Conservation (phyloP, 2,113 vertebrate species). For the Pyxicephalus adspersus region DNA sequence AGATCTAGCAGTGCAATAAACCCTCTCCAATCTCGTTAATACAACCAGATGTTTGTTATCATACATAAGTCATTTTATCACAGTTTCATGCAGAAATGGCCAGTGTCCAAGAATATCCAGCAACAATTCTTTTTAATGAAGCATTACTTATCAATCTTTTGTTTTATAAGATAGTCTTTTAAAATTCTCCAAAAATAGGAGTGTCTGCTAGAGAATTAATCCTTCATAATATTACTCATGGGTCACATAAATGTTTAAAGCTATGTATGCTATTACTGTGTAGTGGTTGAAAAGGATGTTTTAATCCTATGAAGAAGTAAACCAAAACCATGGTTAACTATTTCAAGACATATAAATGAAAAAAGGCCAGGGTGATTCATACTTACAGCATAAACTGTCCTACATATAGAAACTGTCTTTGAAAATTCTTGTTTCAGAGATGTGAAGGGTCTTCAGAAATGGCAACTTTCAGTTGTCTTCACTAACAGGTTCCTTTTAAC, state of each 20-base stretch:
- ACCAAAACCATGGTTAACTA: no score
- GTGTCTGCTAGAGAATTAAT: constrained; percentile 36
- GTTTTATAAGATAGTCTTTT: constrained; percentile 29
- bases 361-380: no score
- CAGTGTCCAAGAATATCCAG: constrained; percentile 38
- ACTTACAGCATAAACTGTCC: no score
- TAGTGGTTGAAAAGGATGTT: constrained; percentile 2
- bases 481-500: no score
- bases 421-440: no score
- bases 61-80: constrained; percentile 37
- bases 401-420: no score
- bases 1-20: constrained; percentile 1
- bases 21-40: not conserved
- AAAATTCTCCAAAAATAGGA: constrained; percentile 1
- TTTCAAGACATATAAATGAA: no score
- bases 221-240: constrained; percentile 18
- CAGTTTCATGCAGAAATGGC: constrained; percentile 35
- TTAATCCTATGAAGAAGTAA: no score
- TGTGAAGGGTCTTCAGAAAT: no score
- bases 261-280: not conserved
- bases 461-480: no score
- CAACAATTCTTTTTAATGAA: constrained; percentile 37
- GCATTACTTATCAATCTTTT: constrained; percentile 45
- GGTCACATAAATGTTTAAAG: constrained; percentile 37
- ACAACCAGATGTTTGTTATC: constrained; percentile 47